Conservation (phyloP, 2,888 invertebrate genomes). For the Tolmerus cingulatus region DNA sequence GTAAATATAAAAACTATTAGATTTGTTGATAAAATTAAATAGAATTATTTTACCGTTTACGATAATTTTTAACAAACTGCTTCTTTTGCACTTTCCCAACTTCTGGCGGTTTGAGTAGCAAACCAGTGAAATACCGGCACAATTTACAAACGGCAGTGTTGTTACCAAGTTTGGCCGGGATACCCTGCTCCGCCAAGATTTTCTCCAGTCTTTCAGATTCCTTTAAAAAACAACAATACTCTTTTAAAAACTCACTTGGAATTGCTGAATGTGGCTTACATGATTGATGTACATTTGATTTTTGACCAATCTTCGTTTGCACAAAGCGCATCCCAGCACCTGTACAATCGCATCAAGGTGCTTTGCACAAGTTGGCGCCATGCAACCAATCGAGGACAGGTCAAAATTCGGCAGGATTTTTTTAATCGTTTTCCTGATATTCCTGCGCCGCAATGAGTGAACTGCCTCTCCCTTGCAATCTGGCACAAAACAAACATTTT, state of each 20-base stretch:
- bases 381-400: constrained; percentile 65
- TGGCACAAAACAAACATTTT: constrained; percentile 69
- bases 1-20: constrained; percentile 50
- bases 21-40: neutral
- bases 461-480: constrained; percentile 69
- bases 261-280: constrained; percentile 53
- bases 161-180: constrained; percentile 73
- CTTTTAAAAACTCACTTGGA: neutral
- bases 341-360: constrained; percentile 77
- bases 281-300: constrained; percentile 77
- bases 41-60: constrained; percentile 66
- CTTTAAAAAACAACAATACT: constrained; percentile 58
- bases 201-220: constrained; percentile 68
- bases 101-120: constrained; percentile 72
- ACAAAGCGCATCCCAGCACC: constrained; percentile 79
- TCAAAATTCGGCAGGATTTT: constrained; percentile 72
- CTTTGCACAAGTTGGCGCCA: constrained; percentile 73
- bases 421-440: constrained; percentile 74
- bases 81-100: constrained; percentile 63
- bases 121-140: constrained; percentile 79
- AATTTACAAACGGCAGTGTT: constrained; percentile 82
- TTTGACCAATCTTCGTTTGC: constrained; percentile 78
- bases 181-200: constrained; percentile 68
- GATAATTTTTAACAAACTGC: constrained; percentile 66
- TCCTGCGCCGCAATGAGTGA: constrained; percentile 75